phyloP scores from a whole-genome alignment of 2,113 vertebrate species.

The Alligator mississippiensis region DNA sequence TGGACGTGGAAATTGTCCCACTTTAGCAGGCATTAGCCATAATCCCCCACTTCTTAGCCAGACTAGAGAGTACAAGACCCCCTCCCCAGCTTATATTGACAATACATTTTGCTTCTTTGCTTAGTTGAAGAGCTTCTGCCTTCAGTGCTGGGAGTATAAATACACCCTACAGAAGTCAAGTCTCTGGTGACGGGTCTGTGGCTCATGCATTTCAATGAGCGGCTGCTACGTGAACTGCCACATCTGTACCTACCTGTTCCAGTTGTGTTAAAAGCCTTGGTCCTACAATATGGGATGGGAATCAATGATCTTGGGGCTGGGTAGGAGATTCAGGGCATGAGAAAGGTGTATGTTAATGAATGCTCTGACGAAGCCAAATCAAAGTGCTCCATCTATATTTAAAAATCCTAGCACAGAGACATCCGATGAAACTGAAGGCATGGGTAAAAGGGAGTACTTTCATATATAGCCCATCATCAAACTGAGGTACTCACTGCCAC shows the following conservation, averaged over 20 bases:
- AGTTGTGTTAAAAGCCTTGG: neutral
- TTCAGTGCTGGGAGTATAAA: neutral
- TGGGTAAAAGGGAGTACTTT: neutral
- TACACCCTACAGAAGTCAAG: neutral
- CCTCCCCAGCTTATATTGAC: neutral
- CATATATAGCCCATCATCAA: neutral
- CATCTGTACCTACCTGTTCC: neutral
- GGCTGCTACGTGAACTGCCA: neutral
- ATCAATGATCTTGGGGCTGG: neutral
- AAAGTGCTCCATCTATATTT: neutral
- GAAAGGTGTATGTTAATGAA: neutral
- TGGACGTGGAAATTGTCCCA: neutral
- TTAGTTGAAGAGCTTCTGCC: neutral
- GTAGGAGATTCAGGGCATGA: neutral
- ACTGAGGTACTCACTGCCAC: neutral
- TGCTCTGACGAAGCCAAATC: neutral
- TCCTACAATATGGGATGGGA: neutral
- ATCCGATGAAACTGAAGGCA: neutral
- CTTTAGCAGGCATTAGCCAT: neutral
- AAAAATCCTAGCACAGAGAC: neutral
- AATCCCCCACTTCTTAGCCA: neutral
- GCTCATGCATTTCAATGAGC: neutral
- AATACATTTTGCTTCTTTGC: neutral
- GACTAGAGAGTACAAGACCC: too few relatives aligned
- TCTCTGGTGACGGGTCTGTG: neutral